A percentile compares a stretch with the other conserved stretches of the same genome.
These are phyloP conservation scores for Nothura maculosa DNA, from an alignment of 2,797 vertebrate genomes.

Conservation along the genomic window DNA sequence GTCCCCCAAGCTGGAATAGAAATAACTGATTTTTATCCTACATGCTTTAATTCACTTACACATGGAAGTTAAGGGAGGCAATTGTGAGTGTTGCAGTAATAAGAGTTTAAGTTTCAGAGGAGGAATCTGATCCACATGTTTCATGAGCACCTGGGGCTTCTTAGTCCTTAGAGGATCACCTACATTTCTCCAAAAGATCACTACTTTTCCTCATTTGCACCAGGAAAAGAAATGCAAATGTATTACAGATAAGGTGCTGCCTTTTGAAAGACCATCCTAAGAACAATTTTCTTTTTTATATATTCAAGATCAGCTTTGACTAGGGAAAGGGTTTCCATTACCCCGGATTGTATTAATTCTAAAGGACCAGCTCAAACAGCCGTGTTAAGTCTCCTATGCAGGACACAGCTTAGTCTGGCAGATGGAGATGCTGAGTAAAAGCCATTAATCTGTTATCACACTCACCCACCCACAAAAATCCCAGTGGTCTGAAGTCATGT, in stretches of 20 bases:
- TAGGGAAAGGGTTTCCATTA: not conserved
- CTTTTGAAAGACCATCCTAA: not conserved
- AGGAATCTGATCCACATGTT: not conserved
- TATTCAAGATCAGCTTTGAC: not conserved
- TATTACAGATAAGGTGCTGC: not conserved
- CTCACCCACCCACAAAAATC: slow-evolving; percentile 65
- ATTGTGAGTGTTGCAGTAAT: not conserved
- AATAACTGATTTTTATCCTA: not conserved
- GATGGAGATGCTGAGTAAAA: slow-evolving; percentile 56
- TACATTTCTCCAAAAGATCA: accelerated
- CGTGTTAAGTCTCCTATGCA: slow-evolving; percentile 38
- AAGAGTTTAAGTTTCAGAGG: not conserved
- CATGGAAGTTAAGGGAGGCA: not conserved
- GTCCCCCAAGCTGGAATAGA: accelerated
- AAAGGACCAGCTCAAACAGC: slow-evolving; percentile 44
- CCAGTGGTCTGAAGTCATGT: slow-evolving; percentile 67
- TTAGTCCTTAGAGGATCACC: not conserved
- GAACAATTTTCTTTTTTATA: not conserved
- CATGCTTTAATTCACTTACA: not conserved
- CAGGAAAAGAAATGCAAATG: not conserved
- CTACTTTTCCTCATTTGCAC: not conserved
- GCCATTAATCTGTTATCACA: slow-evolving; percentile 69
- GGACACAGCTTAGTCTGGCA: slow-evolving; percentile 34
- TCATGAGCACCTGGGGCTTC: not conserved
- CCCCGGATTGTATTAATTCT: not conserved